Percentiles rank a stretch among this genome's conserved stretches.
Evolutionary conservation across 2,888 invertebrate genomes (phyloP).

Genomic region (Seira ritae): DNA sequence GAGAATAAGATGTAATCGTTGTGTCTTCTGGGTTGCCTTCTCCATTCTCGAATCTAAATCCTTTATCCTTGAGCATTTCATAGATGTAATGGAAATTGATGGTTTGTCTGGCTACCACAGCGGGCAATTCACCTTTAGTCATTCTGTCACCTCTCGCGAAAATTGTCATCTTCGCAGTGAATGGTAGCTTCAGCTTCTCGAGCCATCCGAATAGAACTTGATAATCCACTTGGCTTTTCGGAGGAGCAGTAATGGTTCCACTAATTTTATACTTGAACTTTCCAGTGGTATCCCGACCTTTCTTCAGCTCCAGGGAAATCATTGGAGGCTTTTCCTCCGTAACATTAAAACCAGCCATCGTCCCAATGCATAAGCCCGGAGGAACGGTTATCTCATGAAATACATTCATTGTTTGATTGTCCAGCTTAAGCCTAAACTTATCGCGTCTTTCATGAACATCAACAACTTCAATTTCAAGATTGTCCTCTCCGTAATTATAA

Average conservation of each 20-base stretch:
- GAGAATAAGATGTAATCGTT: background rate
- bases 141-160: conserved; percentile 33
- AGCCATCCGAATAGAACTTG: conserved; percentile 35
- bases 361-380: conserved; percentile 30
- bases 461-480: background rate
- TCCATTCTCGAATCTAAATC: background rate
- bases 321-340: background rate
- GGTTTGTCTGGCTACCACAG: conserved; percentile 19
- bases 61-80: background rate
- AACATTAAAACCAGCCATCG: background rate
- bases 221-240: conserved; percentile 16
- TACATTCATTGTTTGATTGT: background rate
- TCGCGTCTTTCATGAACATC: conserved; percentile 36
- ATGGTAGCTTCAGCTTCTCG: background rate
- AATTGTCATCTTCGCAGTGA: conserved; percentile 26
- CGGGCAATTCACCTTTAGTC: background rate
- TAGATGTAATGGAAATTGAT: background rate
- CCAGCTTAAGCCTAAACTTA: conserved; percentile 16
- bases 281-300: conserved; percentile 28
- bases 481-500: background rate
- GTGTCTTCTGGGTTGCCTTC: background rate
- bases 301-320: background rate
- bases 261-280: conserved; percentile 28
- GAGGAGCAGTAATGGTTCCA: conserved; percentile 7
- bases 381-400: conserved; percentile 22